Conservation (phyloP, 2,888 invertebrate species). For the Amaurobius ferox region DNA sequence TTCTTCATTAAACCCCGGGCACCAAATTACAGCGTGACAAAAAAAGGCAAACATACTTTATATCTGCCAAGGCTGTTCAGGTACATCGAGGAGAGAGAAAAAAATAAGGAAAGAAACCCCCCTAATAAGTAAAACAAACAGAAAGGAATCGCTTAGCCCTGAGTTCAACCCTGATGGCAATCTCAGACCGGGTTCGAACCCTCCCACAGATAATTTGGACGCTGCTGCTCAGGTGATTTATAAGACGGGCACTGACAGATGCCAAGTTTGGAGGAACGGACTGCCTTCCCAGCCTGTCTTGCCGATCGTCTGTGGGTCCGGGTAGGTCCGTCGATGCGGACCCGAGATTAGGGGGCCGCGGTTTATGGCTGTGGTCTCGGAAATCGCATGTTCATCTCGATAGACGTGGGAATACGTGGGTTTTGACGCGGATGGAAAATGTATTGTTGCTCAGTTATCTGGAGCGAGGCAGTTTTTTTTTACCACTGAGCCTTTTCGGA, state of each 20-base stretch:
- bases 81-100: constrained; percentile 11
- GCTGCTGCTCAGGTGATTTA: constrained; percentile 65
- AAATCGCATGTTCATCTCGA: neutral
- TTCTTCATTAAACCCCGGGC: constrained; percentile 55
- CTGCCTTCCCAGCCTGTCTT: neutral
- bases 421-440: too few relatives aligned
- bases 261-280: constrained; percentile 35
- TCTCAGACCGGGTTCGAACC: constrained; percentile 38
- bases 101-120: neutral
- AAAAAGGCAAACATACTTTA: constrained; percentile 64
- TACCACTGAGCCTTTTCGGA: too few relatives aligned
- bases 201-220: constrained; percentile 71
- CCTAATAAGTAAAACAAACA: constrained; percentile 66
- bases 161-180: constrained; percentile 64
- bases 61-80: constrained; percentile 49
- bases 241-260: constrained; percentile 64
- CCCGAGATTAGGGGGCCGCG: neutral
- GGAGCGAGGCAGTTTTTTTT: too few relatives aligned
- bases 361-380: neutral
- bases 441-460: too few relatives aligned
- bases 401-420: neutral
- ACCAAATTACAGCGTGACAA: constrained; percentile 65
- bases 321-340: neutral
- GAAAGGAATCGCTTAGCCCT: constrained; percentile 65
- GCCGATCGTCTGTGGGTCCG: neutral